These are phyloP conservation scores for Chrysolophus pictus DNA, from an alignment of 2,797 vertebrate genomes.

Conservation along the genomic window DNA sequence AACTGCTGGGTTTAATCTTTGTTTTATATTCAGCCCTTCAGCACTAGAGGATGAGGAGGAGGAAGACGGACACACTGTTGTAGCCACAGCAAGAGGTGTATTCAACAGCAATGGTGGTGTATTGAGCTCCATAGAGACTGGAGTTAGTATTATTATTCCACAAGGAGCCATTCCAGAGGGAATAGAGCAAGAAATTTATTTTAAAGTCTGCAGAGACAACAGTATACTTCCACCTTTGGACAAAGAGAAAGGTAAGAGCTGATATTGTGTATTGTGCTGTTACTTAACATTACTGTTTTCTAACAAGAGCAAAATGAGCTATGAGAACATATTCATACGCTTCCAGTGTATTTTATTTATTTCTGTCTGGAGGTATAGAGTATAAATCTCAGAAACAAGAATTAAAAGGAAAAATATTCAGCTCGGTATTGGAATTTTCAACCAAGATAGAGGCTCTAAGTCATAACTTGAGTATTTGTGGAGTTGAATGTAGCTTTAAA, in stretches of 20 bases:
- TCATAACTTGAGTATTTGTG: not conserved
- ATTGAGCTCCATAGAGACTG: conserved; percentile 97
- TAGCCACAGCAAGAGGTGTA: conserved; percentile 94
- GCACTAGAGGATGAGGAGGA: conserved; percentile 96
- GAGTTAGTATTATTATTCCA: conserved; percentile 98
- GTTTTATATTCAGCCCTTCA: conserved; percentile 84
- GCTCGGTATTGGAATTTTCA: not conserved
- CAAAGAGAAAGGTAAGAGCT: conserved; percentile 95
- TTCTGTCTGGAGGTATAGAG: not conserved
- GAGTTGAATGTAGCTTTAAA: not conserved
- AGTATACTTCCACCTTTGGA: conserved; percentile 98
- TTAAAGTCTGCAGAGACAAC: conserved; percentile 99
- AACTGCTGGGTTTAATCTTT: conserved; percentile 16
- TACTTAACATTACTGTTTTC: not conserved
- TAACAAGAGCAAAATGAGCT: not conserved
- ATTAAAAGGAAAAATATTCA: not conserved
- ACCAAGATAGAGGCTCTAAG: not conserved
- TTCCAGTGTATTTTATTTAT: not conserved
- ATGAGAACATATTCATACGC: not conserved
- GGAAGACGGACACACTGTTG: conserved; percentile 97
- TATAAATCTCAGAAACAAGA: not conserved
- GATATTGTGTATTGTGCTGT: not conserved
- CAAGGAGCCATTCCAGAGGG: conserved; percentile 97
- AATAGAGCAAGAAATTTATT: conserved; percentile 99
- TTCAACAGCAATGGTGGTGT: conserved; percentile 98